phyloP scores from a whole-genome alignment of 2,113 vertebrate species.

The Ictalurus furcatus region DNA sequence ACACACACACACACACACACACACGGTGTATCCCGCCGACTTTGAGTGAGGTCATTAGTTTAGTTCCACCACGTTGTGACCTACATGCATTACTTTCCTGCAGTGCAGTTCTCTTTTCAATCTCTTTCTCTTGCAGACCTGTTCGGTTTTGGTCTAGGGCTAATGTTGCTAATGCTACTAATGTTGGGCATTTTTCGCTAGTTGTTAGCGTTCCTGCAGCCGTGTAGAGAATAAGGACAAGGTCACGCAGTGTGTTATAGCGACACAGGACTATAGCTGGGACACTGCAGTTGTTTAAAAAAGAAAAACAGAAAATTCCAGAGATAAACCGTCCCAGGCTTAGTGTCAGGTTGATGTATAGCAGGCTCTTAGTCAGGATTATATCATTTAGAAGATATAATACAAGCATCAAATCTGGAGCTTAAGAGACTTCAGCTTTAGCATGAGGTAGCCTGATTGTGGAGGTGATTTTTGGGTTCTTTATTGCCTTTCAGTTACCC shows the following conservation, averaged over 20 bases:
- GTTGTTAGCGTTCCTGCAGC: background rate
- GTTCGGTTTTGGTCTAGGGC: background rate
- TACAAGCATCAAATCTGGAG: background rate
- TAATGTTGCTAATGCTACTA: background rate
- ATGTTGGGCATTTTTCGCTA: background rate
- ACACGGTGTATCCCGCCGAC: background rate
- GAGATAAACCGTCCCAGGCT: slow-evolving; percentile 4
- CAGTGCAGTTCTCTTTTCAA: background rate
- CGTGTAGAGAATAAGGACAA: background rate
- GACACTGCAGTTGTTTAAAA: background rate
- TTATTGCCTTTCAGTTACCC: background rate
- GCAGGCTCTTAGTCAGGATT: background rate
- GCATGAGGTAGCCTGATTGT: background rate
- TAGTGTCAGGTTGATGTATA: background rate
- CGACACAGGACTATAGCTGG: background rate
- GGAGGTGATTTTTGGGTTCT: background rate
- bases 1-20: background rate
- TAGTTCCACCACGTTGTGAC: background rate
- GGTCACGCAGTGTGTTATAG: background rate
- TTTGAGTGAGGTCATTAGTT: background rate
- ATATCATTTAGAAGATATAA: background rate
- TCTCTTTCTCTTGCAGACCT: background rate
- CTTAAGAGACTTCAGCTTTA: background rate
- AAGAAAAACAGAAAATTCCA: slow-evolving; percentile 9
- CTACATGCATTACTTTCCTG: background rate